Evolutionary conservation across 1,140 invertebrate species (phyloP).

Genomic region (Bemisia tabaci): DNA sequence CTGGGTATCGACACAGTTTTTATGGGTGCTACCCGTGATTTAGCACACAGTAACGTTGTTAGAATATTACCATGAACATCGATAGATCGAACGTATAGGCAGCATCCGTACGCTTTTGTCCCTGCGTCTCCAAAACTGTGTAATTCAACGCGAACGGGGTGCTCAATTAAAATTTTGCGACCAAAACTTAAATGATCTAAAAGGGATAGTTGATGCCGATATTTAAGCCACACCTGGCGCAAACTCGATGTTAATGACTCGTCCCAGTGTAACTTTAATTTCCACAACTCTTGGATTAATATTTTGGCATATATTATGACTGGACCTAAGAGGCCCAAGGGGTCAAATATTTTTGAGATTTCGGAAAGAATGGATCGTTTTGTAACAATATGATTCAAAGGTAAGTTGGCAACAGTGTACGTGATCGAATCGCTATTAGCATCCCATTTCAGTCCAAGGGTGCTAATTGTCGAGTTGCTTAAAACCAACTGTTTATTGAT

Average conservation of each 20-base stretch:
- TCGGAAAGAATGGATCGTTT: conserved; percentile 27
- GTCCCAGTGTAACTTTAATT: conserved; percentile 26
- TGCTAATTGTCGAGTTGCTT: neutral
- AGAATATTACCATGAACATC: conserved; percentile 10
- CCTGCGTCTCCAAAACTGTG: neutral
- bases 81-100: conserved; percentile 21
- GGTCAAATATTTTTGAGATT: conserved; percentile 30
- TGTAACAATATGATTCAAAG: conserved; percentile 8
- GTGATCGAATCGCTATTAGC: neutral
- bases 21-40: conserved; percentile 28
- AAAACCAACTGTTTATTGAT: too few relatives aligned
- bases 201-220: conserved; percentile 8
- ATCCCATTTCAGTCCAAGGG: neutral
- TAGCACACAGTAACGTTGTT: conserved; percentile 24
- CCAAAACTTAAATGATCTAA: conserved; percentile 18
- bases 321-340: conserved; percentile 29
- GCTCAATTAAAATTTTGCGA: too few relatives aligned
- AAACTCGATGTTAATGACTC: conserved; percentile 22
- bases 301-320: conserved; percentile 28
- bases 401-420: neutral
- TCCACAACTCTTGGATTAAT: conserved; percentile 30
- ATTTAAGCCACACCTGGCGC: conserved; percentile 18
- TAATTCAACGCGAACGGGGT: too few relatives aligned
- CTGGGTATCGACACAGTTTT: conserved; percentile 28
- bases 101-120: neutral